Conservation (phyloP, 1,140 invertebrate genomes). For the Drosophila parabipectinata region DNA sequence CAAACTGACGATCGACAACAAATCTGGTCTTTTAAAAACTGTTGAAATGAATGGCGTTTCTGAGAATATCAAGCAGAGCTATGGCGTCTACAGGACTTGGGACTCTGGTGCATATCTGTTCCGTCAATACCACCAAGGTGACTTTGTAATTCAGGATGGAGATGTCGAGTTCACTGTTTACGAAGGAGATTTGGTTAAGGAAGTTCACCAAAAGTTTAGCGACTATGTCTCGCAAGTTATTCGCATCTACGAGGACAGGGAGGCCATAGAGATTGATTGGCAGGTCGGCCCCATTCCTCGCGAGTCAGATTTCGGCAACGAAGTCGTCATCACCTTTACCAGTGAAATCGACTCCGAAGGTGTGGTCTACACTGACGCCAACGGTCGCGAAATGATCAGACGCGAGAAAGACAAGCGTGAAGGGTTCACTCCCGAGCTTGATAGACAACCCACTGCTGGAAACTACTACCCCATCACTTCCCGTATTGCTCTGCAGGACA, state of each 20-base stretch:
- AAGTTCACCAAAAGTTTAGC: constrained; percentile 91
- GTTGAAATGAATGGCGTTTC: constrained; percentile 85
- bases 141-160: constrained; percentile 83
- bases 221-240: constrained; percentile 93
- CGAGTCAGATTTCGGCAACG: constrained; percentile 90
- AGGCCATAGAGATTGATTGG: constrained; percentile 95
- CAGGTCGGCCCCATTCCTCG: constrained; percentile 96
- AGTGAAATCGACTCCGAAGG: constrained; percentile 87
- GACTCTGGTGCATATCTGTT: constrained; percentile 95
- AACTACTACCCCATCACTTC: constrained; percentile 98
- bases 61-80: constrained; percentile 86
- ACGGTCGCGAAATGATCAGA: constrained; percentile 94
- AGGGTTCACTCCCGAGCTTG: constrained; percentile 90
- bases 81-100: constrained; percentile 90
- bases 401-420: constrained; percentile 90
- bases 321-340: constrained; percentile 91
- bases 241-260: constrained; percentile 88
- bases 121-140: constrained; percentile 86
- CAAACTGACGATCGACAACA: constrained; percentile 45
- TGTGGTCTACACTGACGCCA: constrained; percentile 96
- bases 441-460: constrained; percentile 86
- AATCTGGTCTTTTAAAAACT: constrained; percentile 85
- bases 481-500: constrained; percentile 88
- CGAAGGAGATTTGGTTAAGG: constrained; percentile 90
- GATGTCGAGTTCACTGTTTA: constrained; percentile 84